Evolutionary conservation across 1,140 invertebrate genomes (phyloP).

Genomic region (Halesus radiatus): DNA sequence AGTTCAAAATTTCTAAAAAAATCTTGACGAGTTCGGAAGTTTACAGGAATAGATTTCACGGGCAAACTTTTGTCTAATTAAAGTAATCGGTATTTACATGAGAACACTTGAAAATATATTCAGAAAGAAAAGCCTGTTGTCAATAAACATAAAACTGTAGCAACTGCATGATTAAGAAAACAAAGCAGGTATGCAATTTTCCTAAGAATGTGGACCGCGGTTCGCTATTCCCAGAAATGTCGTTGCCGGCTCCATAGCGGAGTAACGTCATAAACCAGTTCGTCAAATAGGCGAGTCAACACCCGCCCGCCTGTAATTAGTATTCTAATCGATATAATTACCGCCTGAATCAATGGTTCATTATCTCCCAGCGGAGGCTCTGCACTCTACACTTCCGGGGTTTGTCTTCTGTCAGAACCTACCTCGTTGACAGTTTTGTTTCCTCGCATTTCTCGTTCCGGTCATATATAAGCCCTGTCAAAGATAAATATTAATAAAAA

Average conservation of each 20-base stretch:
- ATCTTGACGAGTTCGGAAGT: too few relatives aligned
- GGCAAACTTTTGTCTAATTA: too few relatives aligned
- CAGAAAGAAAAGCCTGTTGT: too few relatives aligned
- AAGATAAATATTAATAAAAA: too few relatives aligned
- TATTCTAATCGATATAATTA: constrained; percentile 51
- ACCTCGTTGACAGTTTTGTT: too few relatives aligned
- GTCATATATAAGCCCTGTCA: too few relatives aligned
- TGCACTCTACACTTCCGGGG: constrained; percentile 7
- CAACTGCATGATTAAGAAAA: constrained; percentile 5
- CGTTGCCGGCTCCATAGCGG: constrained; percentile 43
- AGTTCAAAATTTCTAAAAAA: too few relatives aligned
- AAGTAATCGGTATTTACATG: too few relatives aligned
- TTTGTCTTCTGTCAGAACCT: background rate
- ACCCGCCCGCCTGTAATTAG: constrained; percentile 44
- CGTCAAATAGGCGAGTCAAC: constrained; percentile 41
- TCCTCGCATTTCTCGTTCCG: too few relatives aligned
- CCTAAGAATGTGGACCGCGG: background rate
- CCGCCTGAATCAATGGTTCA: constrained; percentile 29
- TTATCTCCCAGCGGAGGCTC: background rate
- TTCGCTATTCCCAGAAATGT: constrained; percentile 43
- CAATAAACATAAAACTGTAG: too few relatives aligned
- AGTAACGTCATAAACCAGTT: constrained; percentile 51
- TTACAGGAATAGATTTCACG: too few relatives aligned
- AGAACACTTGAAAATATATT: too few relatives aligned
- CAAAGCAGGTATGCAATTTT: constrained; percentile 2